Evolutionary conservation across 1,140 invertebrate species (phyloP).

Genomic region (Drosophila takahashii): DNA sequence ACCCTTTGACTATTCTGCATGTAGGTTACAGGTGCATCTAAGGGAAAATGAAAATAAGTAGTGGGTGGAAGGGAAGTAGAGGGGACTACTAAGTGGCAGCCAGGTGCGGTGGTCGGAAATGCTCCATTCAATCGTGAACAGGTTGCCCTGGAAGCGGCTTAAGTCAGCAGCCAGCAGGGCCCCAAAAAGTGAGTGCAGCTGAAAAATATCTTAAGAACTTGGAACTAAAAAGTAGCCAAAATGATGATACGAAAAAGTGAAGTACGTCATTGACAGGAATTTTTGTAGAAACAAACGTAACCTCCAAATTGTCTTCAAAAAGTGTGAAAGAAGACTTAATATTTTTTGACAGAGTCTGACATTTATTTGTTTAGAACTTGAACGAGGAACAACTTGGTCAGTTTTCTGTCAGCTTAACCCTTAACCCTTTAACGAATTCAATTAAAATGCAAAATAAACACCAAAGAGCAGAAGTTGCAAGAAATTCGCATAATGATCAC

Average conservation of each 20-base stretch:
- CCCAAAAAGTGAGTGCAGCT: slow-evolving; percentile 28
- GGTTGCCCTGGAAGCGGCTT: slow-evolving; percentile 28
- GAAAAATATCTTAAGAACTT: slow-evolving; percentile 26
- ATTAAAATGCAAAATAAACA: slow-evolving; percentile 78
- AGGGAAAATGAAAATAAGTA: neutral
- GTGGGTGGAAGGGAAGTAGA: neutral
- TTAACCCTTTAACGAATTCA: slow-evolving; percentile 45
- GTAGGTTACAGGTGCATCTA: slow-evolving; percentile 38
- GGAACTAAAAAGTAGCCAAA: neutral
- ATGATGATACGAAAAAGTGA: neutral
- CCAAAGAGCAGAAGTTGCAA: slow-evolving; percentile 46
- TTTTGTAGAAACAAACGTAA: neutral
- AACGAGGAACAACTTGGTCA: slow-evolving; percentile 5
- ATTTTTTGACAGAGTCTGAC: slow-evolving; percentile 1
- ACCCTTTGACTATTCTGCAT: slow-evolving; percentile 34
- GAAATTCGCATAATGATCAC: slow-evolving; percentile 48
- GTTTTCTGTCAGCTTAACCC: slow-evolving; percentile 1
- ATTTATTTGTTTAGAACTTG: slow-evolving; percentile 31
- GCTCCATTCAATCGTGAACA: slow-evolving; percentile 36
- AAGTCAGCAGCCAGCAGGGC: neutral
- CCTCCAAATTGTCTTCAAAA: too few species aligned
- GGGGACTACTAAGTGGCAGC: slow-evolving; percentile 23
- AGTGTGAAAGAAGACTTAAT: neutral
- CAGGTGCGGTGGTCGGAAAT: slow-evolving; percentile 29
- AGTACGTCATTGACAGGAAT: neutral